Percentiles rank a stretch among this genome's conserved stretches.
phyloP scores from a whole-genome alignment of 2,888 invertebrate genomes.

The Malthinus flaveolus region DNA sequence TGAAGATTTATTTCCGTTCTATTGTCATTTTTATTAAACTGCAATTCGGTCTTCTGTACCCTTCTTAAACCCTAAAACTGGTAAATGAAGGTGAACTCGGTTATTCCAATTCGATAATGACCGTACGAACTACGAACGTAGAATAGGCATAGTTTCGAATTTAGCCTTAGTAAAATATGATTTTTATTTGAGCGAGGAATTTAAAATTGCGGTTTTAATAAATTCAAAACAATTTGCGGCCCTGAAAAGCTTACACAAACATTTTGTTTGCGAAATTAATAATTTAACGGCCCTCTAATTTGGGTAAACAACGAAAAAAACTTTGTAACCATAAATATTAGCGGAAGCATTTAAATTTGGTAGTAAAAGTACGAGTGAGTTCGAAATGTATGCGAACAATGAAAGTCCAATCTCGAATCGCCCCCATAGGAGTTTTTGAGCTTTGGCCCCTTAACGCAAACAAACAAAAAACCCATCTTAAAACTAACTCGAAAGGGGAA shows the following conservation, averaged over 20 bases:
- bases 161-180: too few relatives aligned
- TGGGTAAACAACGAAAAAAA: background rate
- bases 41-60: too few relatives aligned
- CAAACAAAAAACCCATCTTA: conserved; percentile 10
- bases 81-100: too few relatives aligned
- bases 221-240: conserved; percentile 3
- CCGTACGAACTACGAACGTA: too few relatives aligned
- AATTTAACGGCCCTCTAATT: background rate
- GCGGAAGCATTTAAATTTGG: background rate
- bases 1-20: too few relatives aligned
- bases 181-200: too few relatives aligned
- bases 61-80: too few relatives aligned
- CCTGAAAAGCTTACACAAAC: background rate
- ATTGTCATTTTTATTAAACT: too few relatives aligned
- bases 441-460: background rate
- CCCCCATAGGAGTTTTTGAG: conserved; percentile 20
- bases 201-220: too few relatives aligned
- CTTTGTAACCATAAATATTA: background rate
- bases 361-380: background rate
- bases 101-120: too few relatives aligned
- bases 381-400: conserved; percentile 8
- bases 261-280: conserved; percentile 1
- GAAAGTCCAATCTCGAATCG: conserved; percentile 12
- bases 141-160: too few relatives aligned
- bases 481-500: background rate